Evolutionary conservation across 2,888 invertebrate species (phyloP).

Genomic region (Diachrysia chrysitis): DNA sequence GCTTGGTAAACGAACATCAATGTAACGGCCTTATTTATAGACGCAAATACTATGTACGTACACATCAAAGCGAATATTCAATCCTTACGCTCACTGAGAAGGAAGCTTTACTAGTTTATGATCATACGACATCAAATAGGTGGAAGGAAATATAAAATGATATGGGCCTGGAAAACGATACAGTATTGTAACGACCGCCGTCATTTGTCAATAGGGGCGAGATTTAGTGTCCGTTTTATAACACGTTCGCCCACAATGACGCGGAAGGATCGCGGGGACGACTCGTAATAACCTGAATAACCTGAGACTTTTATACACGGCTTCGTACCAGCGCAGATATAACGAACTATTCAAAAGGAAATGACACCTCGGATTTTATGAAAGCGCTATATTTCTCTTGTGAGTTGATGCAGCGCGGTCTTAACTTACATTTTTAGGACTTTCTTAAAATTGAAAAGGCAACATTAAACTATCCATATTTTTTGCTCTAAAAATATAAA

Average conservation of each 20-base stretch:
- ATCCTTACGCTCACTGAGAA: slow-evolving; percentile 56
- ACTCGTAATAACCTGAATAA: slow-evolving; percentile 75
- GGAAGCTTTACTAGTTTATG: slow-evolving; percentile 67
- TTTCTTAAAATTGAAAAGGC: slow-evolving; percentile 27
- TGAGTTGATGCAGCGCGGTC: slow-evolving; percentile 53
- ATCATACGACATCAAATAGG: slow-evolving; percentile 66
- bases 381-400: slow-evolving; percentile 72
- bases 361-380: slow-evolving; percentile 82
- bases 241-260: slow-evolving; percentile 61
- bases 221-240: slow-evolving; percentile 78
- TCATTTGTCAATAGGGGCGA: slow-evolving; percentile 81
- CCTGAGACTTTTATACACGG: slow-evolving; percentile 73
- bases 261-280: slow-evolving; percentile 61
- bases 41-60: slow-evolving; percentile 51
- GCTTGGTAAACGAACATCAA: slow-evolving; percentile 53
- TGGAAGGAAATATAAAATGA: slow-evolving; percentile 74
- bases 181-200: slow-evolving; percentile 76
- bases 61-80: slow-evolving; percentile 58
- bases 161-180: slow-evolving; percentile 74
- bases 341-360: slow-evolving; percentile 83
- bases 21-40: slow-evolving; percentile 58
- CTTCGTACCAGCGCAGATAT: slow-evolving; percentile 68
- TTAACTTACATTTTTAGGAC: slow-evolving; percentile 46
- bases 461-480: slow-evolving; percentile 26
- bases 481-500: slow-evolving; percentile 25